Conservation (phyloP, 2,797 vertebrate genomes). For the Diplodus puntazzo region DNA sequence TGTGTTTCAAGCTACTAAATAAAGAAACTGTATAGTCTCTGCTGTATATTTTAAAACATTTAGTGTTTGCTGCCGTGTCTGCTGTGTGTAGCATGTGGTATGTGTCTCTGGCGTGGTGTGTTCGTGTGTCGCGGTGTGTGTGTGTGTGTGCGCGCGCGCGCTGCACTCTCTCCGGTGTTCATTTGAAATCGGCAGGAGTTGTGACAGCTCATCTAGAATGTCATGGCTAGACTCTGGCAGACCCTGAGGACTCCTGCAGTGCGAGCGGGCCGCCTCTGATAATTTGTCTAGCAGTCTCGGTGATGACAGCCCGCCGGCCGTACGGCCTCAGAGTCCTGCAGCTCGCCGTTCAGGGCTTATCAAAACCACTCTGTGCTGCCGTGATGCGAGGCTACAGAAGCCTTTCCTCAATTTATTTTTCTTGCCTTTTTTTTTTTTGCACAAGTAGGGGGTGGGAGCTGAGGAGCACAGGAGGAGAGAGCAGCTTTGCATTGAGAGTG, state of each 20-base stretch:
- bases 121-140: constrained; percentile 1
- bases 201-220: constrained; percentile 83
- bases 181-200: constrained; percentile 77
- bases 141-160: not conserved
- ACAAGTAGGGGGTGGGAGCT: constrained; percentile 25
- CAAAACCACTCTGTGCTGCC: constrained; percentile 60
- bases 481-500: constrained; percentile 37
- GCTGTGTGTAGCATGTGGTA: constrained; percentile 27
- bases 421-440: constrained; percentile 36
- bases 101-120: constrained; percentile 7
- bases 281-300: constrained; percentile 80
- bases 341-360: constrained; percentile 66
- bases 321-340: constrained; percentile 17
- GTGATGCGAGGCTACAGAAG: constrained; percentile 69
- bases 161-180: constrained; percentile 52
- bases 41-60: constrained; percentile 10
- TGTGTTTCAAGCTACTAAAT: constrained; percentile 12
- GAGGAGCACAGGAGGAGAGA: constrained; percentile 25
- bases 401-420: constrained; percentile 77
- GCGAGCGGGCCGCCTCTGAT: constrained; percentile 73
- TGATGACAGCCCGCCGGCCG: constrained; percentile 77
- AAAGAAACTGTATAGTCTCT: constrained; percentile 16
- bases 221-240: constrained; percentile 77
- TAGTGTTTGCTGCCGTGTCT: constrained; percentile 28
- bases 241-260: constrained; percentile 62